phyloP scores from a whole-genome alignment of 2,888 invertebrate species.

The Tachina fera region DNA sequence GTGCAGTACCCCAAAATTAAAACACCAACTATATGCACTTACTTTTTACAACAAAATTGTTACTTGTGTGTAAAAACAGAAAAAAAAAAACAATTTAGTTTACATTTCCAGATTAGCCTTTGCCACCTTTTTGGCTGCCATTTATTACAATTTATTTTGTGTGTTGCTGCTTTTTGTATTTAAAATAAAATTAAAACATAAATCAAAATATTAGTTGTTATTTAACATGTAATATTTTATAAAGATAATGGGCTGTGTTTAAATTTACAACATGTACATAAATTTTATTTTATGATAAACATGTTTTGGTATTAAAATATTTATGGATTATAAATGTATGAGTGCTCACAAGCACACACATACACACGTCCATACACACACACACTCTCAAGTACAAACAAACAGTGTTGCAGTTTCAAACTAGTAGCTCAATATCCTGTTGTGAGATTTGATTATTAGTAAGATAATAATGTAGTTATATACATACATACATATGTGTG shows the following conservation, averaged over 20 bases:
- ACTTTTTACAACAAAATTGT: constrained; percentile 3
- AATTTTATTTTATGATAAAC: constrained; percentile 69
- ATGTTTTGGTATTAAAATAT: constrained; percentile 62
- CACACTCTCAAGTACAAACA: not conserved
- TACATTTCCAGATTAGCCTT: constrained; percentile 35
- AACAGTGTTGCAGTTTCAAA: constrained; percentile 31
- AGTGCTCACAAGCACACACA: not conserved
- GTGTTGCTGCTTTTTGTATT: constrained; percentile 16
- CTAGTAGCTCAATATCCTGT: constrained; percentile 67
- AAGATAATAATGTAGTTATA: constrained; percentile 55
- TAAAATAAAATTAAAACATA: constrained; percentile 63
- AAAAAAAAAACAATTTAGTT: constrained; percentile 25
- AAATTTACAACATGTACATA: constrained; percentile 66
- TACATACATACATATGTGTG: not conserved
- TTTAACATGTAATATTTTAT: constrained; percentile 70
- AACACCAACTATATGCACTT: not conserved
- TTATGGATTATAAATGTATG: constrained; percentile 54
- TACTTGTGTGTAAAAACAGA: constrained; percentile 2
- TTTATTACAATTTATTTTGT: constrained; percentile 40
- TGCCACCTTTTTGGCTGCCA: constrained; percentile 30
- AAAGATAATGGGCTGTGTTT: constrained; percentile 66
- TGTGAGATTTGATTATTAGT: constrained; percentile 68
- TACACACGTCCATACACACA: not conserved
- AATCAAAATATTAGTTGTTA: constrained; percentile 70
- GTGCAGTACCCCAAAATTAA: constrained; percentile 2